These are phyloP conservation scores for Loriculus beryllinus DNA, from an alignment of 2,797 vertebrate genomes.

Conservation along the genomic window DNA sequence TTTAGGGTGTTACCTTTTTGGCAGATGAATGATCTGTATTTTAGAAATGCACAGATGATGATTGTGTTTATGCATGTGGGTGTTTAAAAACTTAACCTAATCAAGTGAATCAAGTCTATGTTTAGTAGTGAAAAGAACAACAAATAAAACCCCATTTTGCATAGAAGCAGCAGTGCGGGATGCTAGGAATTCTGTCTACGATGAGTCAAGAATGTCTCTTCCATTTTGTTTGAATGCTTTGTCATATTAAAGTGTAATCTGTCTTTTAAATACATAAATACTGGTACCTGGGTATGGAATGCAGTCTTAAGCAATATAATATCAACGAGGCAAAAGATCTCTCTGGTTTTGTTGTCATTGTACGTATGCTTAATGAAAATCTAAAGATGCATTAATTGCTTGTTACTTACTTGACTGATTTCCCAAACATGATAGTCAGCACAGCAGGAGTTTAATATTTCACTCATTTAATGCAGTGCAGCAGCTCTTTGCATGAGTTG, in stretches of 20 bases:
- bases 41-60: neutral
- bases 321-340: neutral
- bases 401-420: neutral
- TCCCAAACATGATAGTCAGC: neutral
- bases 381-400: neutral
- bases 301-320: neutral
- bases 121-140: neutral
- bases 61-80: neutral
- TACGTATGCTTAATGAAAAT: neutral
- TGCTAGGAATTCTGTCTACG: neutral
- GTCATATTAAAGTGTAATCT: constrained; percentile 3
- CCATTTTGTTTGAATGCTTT: constrained; percentile 55
- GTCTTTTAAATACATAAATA: neutral
- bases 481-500: neutral
- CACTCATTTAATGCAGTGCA: neutral
- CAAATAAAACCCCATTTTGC: neutral
- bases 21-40: constrained; percentile 1
- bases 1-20: constrained; percentile 65
- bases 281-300: neutral
- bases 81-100: neutral
- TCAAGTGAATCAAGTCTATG: neutral
- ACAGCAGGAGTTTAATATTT: neutral
- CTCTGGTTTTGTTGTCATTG: neutral
- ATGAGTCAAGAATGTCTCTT: constrained; percentile 41
- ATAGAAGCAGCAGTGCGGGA: neutral